Base-by-base conservation (phyloP, 2,113 vertebrate genomes). In the Aldabrachelys gigantea region DNA sequence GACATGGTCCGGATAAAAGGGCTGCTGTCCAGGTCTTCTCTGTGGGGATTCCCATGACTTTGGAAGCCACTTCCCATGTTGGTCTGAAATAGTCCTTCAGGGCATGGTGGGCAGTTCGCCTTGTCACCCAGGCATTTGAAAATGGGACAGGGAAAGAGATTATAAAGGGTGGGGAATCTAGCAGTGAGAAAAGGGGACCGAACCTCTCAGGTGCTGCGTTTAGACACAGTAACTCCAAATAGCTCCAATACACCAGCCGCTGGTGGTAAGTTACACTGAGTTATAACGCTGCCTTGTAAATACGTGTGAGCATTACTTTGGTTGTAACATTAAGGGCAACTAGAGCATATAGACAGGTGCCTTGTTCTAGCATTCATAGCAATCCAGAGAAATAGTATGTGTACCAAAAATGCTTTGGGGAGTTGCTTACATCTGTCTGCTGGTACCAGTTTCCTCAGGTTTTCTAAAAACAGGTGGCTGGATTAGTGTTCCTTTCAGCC, bases 261-360 rank as follows among this genome's bases (percentile, higher is more conserved):
- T 75, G 10, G 21, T 35, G 16, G 76, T 44, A 3, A 0, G 1
- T 21, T 25, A 38, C 13, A 53, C 69, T 50, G 4, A 0, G 1
- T 12, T 25, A 47, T 27, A 59, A 53, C 44, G 27, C 38, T 88
- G 35, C 21, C 62, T 75, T 65, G 27, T 52, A 56, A 47, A 38
- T 62, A 10, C 0, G 0, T 4, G 29, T 59, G 3, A 21, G 21
- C 44, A n/a, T 54, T 27, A 54, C 50, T 56, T 57, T 85, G 29
- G 4, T 6, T 53, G 41, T 16, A 78, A 56, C 11, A 5, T 25
- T 41, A 25, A 53, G 44, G 50, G 24, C 11, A 57, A 7, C 6
- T 52, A 65, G 41, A 87, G 38, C 19, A 80, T 83, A 2, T 1
- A 56, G 35, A 52, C 41, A 49, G 21, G 44, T 79, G 25, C 4